A percentile compares a stretch with the other conserved stretches of the same genome.
Conservation (phyloP, 2,888 invertebrate genomes). For the Trachelus troglodyta region DNA sequence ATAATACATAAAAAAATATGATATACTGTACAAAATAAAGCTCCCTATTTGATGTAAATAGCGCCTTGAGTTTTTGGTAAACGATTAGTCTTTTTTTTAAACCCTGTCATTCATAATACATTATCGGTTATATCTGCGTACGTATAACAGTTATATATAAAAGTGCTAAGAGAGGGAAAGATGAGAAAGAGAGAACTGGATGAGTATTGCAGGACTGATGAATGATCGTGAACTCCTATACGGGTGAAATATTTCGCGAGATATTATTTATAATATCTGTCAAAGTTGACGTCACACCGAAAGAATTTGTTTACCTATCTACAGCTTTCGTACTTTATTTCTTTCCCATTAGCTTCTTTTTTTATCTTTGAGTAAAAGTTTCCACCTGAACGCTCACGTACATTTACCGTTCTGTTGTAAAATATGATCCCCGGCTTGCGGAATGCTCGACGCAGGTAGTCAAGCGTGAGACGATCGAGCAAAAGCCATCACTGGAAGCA, state of each 20-base stretch:
- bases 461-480: not conserved
- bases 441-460: not conserved
- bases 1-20: not conserved
- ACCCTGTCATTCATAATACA: not conserved
- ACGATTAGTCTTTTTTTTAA: not conserved
- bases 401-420: not conserved
- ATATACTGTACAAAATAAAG: not conserved
- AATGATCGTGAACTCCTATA: slow-evolving; percentile 45
- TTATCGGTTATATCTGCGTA: not conserved
- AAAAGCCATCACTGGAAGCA: not conserved
- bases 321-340: not conserved
- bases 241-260: slow-evolving; percentile 52
- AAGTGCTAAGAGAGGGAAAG: not conserved
- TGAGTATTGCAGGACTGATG: slow-evolving; percentile 37
- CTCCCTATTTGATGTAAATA: not conserved
- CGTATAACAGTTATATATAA: not conserved
- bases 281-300: not conserved
- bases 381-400: not conserved
- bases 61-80: not conserved
- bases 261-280: slow-evolving; percentile 49
- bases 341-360: not conserved
- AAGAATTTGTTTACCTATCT: not conserved
- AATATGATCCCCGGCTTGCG: not conserved
- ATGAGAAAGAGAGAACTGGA: not conserved
- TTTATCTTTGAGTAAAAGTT: not conserved